These are phyloP conservation scores for Lethenteron camtschaticum DNA, from an alignment of 2,113 vertebrate genomes.

Conservation along the genomic window DNA sequence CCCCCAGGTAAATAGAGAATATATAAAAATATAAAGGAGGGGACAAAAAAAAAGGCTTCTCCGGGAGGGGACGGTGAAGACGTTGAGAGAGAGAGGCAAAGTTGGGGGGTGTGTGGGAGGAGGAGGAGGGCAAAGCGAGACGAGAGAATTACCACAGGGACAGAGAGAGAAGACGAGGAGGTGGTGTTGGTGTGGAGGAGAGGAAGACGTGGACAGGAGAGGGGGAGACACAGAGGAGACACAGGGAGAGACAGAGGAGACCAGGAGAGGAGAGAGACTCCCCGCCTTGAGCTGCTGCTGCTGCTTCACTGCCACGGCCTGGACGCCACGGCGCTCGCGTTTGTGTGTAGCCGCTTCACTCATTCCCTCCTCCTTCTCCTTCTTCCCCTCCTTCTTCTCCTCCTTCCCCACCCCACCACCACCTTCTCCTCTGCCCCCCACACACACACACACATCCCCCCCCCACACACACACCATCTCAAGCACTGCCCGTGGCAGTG, in stretches of 20 bases:
- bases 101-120: background rate
- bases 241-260: background rate
- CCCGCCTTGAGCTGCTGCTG: too few relatives aligned
- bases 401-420: too few relatives aligned
- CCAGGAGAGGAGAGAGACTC: background rate
- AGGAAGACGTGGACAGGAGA: background rate
- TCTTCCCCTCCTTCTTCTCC: too few relatives aligned
- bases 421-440: too few relatives aligned
- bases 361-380: background rate
- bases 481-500: too few relatives aligned
- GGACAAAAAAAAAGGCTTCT: background rate
- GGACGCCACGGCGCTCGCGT: background rate
- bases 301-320: too few relatives aligned
- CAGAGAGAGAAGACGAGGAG: background rate
- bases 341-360: background rate
- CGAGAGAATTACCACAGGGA: background rate
- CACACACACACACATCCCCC: too few relatives aligned
- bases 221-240: background rate
- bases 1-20: too few relatives aligned
- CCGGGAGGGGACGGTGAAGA: background rate
- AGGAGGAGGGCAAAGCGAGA: background rate
- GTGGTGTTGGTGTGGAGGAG: background rate
- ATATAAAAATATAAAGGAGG: background rate
- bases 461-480: too few relatives aligned
- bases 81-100: background rate